Evolutionary conservation across 2,113 vertebrate species (phyloP).

Genomic region (Acanthochromis polyacanthus): DNA sequence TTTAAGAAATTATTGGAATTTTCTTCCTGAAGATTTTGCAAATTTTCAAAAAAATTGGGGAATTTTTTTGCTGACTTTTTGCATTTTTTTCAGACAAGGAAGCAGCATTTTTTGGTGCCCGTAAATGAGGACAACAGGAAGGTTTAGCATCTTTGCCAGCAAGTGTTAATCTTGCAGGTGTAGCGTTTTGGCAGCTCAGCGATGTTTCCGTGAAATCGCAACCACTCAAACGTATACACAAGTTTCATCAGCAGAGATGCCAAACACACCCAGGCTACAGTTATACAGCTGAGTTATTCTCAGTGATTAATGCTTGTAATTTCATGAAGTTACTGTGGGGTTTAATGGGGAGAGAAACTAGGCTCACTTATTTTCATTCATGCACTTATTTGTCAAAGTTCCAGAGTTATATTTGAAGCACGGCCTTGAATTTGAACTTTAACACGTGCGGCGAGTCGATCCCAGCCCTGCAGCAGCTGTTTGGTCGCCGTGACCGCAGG

Average conservation of each 20-base stretch:
- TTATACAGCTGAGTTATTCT: not conserved
- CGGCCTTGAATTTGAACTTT: constrained; percentile 17
- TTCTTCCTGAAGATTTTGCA: too few relatives aligned
- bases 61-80: too few relatives aligned
- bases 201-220: constrained; percentile 6
- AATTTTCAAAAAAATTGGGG: too few relatives aligned
- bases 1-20: too few relatives aligned
- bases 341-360: not conserved
- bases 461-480: constrained; percentile 56
- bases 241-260: constrained; percentile 23
- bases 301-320: not conserved
- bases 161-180: constrained; percentile 2
- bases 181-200: constrained; percentile 39
- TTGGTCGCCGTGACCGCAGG: constrained; percentile 7
- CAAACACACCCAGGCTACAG: constrained; percentile 25
- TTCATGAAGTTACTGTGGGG: not conserved
- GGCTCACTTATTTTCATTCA: not conserved
- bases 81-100: too few relatives aligned
- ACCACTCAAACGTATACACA: constrained; percentile 13
- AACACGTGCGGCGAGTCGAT: constrained; percentile 13
- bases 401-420: not conserved
- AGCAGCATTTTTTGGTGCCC: too few relatives aligned
- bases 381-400: constrained; percentile 4
- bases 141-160: constrained; percentile 30
- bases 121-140: too few relatives aligned